phyloP scores from a whole-genome alignment of 2,113 vertebrate species.

The Lontra canadensis region DNA sequence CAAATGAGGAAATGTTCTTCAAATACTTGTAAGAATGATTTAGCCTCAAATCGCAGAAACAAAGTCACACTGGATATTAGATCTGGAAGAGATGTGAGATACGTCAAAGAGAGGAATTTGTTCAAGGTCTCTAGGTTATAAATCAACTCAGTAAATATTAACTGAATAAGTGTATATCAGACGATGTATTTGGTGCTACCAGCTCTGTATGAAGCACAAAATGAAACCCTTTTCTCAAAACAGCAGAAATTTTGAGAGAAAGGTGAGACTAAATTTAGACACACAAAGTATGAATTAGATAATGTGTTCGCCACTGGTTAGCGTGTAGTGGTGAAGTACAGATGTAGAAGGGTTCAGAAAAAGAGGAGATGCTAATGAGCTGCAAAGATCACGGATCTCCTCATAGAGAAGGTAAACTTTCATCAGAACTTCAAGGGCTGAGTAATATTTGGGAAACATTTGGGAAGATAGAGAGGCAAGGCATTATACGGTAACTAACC shows the following conservation, averaged over 20 bases:
- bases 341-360: background rate
- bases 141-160: background rate
- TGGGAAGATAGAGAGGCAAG: background rate
- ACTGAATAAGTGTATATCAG: background rate
- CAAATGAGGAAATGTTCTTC: background rate
- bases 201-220: background rate
- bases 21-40: background rate
- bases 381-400: background rate
- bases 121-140: background rate
- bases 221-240: background rate
- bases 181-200: background rate
- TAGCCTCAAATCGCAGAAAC: background rate
- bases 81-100: background rate
- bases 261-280: background rate
- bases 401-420: background rate
- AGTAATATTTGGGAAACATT: constrained; percentile 22
- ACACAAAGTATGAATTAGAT: background rate
- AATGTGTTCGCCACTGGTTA: background rate
- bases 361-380: background rate
- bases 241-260: background rate
- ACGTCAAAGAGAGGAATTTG: background rate
- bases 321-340: background rate
- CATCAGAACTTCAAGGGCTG: constrained; percentile 15
- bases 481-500: background rate
- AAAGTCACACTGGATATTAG: background rate